Conservation (phyloP, 2,113 vertebrate species). For the Neofelis nebulosa region DNA sequence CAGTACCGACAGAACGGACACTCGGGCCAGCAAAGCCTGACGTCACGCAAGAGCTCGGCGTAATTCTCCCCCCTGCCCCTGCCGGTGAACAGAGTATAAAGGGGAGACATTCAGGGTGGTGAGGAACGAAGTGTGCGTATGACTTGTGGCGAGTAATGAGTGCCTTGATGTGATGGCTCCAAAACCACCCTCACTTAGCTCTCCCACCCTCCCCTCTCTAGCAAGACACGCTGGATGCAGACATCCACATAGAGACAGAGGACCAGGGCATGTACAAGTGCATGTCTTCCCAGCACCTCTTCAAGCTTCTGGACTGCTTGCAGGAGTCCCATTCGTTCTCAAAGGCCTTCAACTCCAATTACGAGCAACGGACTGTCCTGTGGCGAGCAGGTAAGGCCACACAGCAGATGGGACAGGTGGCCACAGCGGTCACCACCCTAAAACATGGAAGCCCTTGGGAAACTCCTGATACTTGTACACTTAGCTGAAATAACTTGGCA, state of each 20-base stretch:
- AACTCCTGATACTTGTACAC: not conserved
- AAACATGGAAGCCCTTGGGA: not conserved
- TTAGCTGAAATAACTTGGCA: not conserved
- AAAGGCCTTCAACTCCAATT: conserved; percentile 98
- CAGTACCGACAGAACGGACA: not conserved
- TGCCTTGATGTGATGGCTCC: not conserved
- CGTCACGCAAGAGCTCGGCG: fast-evolving
- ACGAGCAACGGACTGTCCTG: conserved; percentile 95
- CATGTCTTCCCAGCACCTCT: conserved; percentile 95
- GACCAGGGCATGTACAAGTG: conserved; percentile 95
- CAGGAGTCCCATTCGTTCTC: conserved; percentile 97
- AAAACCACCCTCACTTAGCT: not conserved
- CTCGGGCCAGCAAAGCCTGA: not conserved
- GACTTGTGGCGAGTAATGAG: not conserved
- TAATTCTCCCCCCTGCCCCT: not conserved
- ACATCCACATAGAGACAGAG: conserved; percentile 85
- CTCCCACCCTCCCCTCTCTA: conserved; percentile 68
- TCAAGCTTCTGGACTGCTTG: conserved; percentile 96
- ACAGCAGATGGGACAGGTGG: not conserved
- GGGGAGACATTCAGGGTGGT: not conserved
- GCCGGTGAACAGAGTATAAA: not conserved
- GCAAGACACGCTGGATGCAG: conserved; percentile 91
- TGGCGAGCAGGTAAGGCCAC: conserved; percentile 94
- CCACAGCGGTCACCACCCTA: not conserved
- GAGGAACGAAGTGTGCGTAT: not conserved